These are phyloP conservation scores for Poecilia latipinna DNA, from an alignment of 2,113 vertebrate genomes.

Conservation along the genomic window DNA sequence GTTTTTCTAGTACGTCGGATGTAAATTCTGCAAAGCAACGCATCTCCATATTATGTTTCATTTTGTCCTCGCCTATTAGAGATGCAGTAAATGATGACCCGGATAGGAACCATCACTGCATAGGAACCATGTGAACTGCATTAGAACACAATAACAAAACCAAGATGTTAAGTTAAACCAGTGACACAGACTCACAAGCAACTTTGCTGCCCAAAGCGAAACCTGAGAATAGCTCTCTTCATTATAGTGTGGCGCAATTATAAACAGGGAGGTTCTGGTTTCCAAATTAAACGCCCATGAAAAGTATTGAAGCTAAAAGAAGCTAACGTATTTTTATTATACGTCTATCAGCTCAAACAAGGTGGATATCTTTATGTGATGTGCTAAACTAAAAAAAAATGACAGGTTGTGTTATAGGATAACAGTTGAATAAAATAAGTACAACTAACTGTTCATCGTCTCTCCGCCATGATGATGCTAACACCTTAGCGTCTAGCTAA, in stretches of 20 bases:
- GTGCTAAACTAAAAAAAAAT: not conserved
- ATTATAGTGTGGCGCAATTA: not conserved
- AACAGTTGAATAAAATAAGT: not conserved
- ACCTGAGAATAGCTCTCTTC: not conserved
- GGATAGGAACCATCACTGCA: no score
- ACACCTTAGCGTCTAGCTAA: constrained; percentile 12
- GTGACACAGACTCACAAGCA: no score
- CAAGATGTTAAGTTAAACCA: no score
- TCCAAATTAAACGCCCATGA: not conserved
- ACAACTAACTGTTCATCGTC: not conserved
- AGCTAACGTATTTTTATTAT: not conserved
- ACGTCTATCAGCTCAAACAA: not conserved
- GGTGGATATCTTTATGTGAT: not conserved
- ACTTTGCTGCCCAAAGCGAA: no score
- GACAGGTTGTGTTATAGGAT: rapidly evolving
- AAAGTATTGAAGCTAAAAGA: not conserved
- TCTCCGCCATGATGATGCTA: constrained; percentile 61
- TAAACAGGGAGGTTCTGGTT: not conserved
- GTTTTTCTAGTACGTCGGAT: no score
- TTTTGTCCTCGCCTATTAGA: no score
- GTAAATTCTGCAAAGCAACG: no score
- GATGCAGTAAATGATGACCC: no score
- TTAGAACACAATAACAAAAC: no score
- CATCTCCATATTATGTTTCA: no score
- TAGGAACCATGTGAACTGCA: no score